Percentiles rank a stretch among this genome's conserved stretches.
Conservation (phyloP, 2,888 invertebrate species). For the Drosophila buzzatii region DNA sequence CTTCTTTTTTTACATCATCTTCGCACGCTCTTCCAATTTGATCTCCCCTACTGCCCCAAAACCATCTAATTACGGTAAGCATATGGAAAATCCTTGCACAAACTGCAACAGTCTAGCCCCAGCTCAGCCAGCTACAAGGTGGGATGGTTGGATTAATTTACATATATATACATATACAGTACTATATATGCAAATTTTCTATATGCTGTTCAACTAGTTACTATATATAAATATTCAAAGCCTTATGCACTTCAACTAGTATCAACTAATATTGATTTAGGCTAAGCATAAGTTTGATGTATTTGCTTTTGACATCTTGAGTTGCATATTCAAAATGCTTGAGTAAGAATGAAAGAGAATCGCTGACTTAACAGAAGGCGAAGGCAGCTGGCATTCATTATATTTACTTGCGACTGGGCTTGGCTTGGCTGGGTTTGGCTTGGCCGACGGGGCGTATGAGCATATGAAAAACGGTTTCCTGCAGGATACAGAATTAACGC, state of each 20-base stretch:
- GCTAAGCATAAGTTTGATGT: neutral
- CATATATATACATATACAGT: no score
- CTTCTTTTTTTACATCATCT: no score
- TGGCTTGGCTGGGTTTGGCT: slow-evolving; percentile 26
- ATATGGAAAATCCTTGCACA: neutral
- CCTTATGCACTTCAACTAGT: neutral
- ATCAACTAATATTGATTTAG: neutral
- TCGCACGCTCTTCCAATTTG: accelerated
- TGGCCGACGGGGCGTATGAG: slow-evolving; percentile 70
- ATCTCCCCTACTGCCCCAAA: neutral
- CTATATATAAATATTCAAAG: neutral
- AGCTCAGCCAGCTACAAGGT: no score
- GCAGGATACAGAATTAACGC: slow-evolving; percentile 61
- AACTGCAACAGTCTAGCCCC: neutral
- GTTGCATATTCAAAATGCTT: neutral
- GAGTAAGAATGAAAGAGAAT: neutral
- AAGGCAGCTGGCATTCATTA: slow-evolving; percentile 67
- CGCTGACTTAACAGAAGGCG: slow-evolving; percentile 1
- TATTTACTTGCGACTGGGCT: slow-evolving; percentile 46
- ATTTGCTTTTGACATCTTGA: neutral
- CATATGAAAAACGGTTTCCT: slow-evolving; percentile 55
- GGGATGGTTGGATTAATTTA: no score
- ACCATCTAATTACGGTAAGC: neutral
- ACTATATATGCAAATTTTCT: no score
- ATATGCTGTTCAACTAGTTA: no score